phyloP scores from a whole-genome alignment of 1,140 invertebrate genomes.

The Hyles euphorbiae region DNA sequence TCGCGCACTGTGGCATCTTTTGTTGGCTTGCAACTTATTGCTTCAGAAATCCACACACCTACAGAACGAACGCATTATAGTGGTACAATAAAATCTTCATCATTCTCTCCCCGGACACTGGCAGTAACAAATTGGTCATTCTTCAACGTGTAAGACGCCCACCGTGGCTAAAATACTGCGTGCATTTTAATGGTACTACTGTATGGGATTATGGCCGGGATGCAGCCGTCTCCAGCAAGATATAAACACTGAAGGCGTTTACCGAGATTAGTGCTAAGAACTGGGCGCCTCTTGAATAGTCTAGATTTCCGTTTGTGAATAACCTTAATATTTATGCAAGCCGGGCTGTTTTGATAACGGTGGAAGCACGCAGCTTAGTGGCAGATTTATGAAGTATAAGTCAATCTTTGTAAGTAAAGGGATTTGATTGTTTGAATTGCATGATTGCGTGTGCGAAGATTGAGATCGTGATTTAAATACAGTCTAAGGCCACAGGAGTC shows the following conservation, averaged over 20 bases:
- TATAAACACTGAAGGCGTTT: conserved; percentile 59
- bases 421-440: too few species aligned
- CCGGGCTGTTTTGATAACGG: conserved; percentile 7
- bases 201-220: conserved; percentile 49
- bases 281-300: conserved; percentile 36
- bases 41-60: conserved; percentile 34
- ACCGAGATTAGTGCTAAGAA: conserved; percentile 54
- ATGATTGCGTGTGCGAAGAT: too few species aligned
- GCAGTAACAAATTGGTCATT: conserved; percentile 53
- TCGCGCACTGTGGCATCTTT: conserved; percentile 30
- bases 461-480: too few species aligned
- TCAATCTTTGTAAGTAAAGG: too few species aligned
- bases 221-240: conserved; percentile 57
- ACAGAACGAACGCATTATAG: conserved; percentile 27
- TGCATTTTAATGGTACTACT: conserved; percentile 46
- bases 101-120: conserved; percentile 34
- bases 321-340: conserved; percentile 29
- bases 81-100: conserved; percentile 56
- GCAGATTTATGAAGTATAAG: background rate
- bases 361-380: conserved; percentile 4
- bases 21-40: conserved; percentile 38
- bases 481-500: too few species aligned
- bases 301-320: conserved; percentile 46
- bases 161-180: conserved; percentile 27
- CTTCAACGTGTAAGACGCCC: conserved; percentile 38